Base-by-base conservation (phyloP, 2,113 vertebrate genomes). In the Ochotona curzoniae region DNA sequence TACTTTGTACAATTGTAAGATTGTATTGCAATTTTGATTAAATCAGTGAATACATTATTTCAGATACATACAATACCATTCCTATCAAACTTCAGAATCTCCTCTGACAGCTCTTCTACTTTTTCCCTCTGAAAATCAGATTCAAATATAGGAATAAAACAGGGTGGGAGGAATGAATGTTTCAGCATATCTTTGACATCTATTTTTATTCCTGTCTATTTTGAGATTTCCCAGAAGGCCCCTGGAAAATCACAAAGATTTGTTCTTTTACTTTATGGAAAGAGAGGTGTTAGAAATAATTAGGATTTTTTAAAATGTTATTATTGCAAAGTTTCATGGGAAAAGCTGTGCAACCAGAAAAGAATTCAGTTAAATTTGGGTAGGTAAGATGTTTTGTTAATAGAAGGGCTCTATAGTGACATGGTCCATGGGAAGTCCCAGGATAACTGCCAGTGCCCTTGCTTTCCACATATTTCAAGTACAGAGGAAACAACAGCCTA, bases 251-350 rank as follows among this genome's bases (percentile, higher is more conserved):
- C 38, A 73, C 57, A 69, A 94, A 94, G 57, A 89, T 91, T 93
- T 83, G 11, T 92, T 94, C 54, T 73, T 91, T 96, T 88, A 96
- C 69, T 60, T 96, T 94, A 71, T 88, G 54, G 92, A 96, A 94
- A 90, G 89, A 91, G 54, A 90, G 57, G 44, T 73, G 66, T 70
- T 93, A 82, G 71, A 87, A 90, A 83, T 91, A 94, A 94, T 88
- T 88, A 78, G n/a, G 6, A 2, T 57, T 78, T 87, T 76, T 28
- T 60, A 5, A 66, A 61, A 73, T 60, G 38, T 32, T 91, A 76
- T 44, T 63, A 60, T 93, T 86, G 30, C 47, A 71, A 90, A 93
- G 32, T 76, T 93, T 86, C 83, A 51, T 78, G 57, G 76, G 49
- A 85, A 90, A 92, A 81, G 11, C 60, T 49, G 23, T 89, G 23